phyloP scores from a whole-genome alignment of 1,140 invertebrate genomes.

The Caerostris darwini region DNA sequence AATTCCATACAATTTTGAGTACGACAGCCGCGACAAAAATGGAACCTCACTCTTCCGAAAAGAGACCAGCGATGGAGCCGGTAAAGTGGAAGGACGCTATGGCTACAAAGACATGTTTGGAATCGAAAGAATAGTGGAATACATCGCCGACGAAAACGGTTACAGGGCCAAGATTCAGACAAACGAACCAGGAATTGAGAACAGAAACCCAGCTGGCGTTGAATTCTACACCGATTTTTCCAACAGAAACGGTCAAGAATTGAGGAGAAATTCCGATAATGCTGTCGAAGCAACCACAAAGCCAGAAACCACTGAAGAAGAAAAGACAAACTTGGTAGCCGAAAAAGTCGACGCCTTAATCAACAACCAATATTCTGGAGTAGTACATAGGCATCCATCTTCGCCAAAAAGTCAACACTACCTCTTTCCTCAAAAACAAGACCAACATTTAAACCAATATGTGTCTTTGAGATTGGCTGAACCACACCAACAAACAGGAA shows the following conservation, averaged over 20 bases:
- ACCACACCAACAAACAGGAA: background rate
- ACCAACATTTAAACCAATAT: background rate
- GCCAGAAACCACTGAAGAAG: background rate
- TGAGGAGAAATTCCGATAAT: background rate
- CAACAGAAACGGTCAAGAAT: background rate
- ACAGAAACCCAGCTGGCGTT: constrained; percentile 64
- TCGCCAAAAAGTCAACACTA: background rate
- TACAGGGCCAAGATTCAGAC: constrained; percentile 76
- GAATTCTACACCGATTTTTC: constrained; percentile 20
- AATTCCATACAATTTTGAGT: constrained; percentile 62
- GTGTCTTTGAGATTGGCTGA: background rate
- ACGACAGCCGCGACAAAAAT: constrained; percentile 26
- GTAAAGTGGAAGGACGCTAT: constrained; percentile 78
- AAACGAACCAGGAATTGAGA: constrained; percentile 76
- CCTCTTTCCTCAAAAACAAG: background rate
- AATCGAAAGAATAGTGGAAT: constrained; percentile 75
- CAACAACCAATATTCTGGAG: background rate
- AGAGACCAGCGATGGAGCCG: constrained; percentile 75
- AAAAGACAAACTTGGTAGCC: background rate
- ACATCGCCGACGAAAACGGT: constrained; percentile 78
- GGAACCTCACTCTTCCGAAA: constrained; percentile 76
- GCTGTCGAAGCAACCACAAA: background rate
- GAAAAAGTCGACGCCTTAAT: background rate
- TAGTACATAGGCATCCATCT: background rate
- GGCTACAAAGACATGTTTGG: constrained; percentile 73